Conservation (phyloP, 2,113 vertebrate genomes). For the Hyaena hyaena region DNA sequence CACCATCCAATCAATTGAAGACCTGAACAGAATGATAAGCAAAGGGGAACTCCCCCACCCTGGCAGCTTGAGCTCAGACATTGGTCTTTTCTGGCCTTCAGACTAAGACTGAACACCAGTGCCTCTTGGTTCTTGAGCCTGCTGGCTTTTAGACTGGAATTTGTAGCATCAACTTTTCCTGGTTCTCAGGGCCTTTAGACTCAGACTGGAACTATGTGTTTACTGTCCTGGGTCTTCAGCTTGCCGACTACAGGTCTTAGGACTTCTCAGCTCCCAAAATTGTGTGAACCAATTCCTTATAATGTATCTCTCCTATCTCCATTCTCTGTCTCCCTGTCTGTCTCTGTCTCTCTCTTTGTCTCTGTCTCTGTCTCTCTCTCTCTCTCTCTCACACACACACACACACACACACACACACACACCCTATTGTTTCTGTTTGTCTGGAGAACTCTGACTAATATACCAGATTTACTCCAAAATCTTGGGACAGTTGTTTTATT, state of each 20-base stretch:
- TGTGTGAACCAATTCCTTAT: background rate
- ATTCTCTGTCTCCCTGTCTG: background rate
- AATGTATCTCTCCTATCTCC: background rate
- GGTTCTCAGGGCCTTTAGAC: background rate
- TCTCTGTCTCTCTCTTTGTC: background rate
- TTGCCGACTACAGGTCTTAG: background rate
- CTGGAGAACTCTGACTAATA: background rate
- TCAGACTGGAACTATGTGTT: background rate
- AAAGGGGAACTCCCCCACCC: background rate
- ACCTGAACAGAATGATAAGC: background rate
- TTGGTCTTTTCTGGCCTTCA: background rate
- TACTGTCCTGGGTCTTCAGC: background rate
- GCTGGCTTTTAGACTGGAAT: background rate
- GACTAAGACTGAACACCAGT: background rate
- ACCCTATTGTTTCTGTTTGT: background rate
- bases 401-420: background rate
- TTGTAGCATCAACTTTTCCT: background rate
- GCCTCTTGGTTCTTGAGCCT: background rate
- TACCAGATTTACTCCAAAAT: background rate
- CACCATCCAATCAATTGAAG: background rate
- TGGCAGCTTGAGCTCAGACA: background rate
- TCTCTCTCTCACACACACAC: background rate
- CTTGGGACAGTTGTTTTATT: background rate
- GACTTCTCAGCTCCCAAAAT: background rate
- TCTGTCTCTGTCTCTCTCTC: background rate